Base-by-base conservation (phyloP, 2,113 vertebrate species). In the Zingel zingel region DNA sequence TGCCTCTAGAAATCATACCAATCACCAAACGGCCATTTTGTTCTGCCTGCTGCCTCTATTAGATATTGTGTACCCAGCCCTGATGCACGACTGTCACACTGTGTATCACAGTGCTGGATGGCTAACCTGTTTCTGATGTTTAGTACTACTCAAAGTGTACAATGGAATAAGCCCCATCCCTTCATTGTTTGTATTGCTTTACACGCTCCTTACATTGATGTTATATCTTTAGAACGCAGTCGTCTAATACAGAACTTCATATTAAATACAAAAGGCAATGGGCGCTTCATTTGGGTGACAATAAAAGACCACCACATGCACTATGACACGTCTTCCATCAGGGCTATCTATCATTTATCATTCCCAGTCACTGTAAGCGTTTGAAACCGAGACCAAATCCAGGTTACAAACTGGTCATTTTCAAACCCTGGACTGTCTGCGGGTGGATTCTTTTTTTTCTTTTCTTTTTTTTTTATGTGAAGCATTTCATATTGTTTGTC, bases 1-100 rank as follows among this genome's bases (percentile, higher is more conserved):
- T 92, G 75, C 61, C 86, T 79, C 72, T 75, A 79, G 11, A 27
- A 83, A 36, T 65, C 21, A 25, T 62, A 91, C 85, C 87, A 87
- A 85, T 91, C 76, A 75, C 5, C 74, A 43, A 43, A 74, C 89
- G 65, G 87, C 76, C 74, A 71, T 89, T 83, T 71, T 77, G 64
- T 64, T 92, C 48, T 79, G 66, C 82, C 86, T 85, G 83, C 79
- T 36, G 79, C 65, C 62, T 74, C 68, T 21, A 3, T 45, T 45
- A 61, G 27, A 6, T 65, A 18, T 58, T 59, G 56, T 65, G 73
- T 18, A 36, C 66, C n/a, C 0, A 57, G 74, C 68, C 79, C 75
- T 77, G 63, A 79, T 81, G 82, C 36, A 15, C 16, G 5, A 73
- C 77, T 73, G 48, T 81, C 68, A 39, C 23, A 19, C 39, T 25